Evolutionary conservation across 2,888 invertebrate species (phyloP).

Genomic region (Temnothorax rugatulus): DNA sequence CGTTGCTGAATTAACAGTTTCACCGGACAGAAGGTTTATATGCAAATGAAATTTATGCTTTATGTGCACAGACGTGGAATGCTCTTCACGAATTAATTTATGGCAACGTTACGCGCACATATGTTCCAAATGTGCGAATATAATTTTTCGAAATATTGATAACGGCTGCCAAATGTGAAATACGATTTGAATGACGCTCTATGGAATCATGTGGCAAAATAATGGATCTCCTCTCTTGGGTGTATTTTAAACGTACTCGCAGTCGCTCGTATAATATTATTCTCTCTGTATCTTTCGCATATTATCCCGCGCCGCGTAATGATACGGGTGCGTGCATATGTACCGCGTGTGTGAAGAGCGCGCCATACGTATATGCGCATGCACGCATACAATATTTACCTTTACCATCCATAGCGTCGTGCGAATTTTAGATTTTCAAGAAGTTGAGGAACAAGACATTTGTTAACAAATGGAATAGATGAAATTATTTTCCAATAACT

Average conservation of each 20-base stretch:
- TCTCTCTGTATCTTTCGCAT: conserved; percentile 69
- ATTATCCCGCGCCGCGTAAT: conserved; percentile 64
- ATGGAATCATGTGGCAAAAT: background rate
- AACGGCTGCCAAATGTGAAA: background rate
- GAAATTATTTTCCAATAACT: background rate
- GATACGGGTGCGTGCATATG: conserved; percentile 68
- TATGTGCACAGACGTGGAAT: background rate
- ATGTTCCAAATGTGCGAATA: background rate
- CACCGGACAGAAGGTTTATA: background rate
- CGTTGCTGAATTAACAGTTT: conserved; percentile 13
- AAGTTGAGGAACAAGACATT: background rate
- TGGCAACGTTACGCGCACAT: background rate
- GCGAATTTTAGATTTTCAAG: conserved; percentile 3
- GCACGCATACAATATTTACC: background rate
- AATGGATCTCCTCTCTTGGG: conserved; percentile 12
- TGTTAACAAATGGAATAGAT: background rate
- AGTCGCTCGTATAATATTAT: conserved; percentile 73
- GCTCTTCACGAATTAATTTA: conserved; percentile 5
- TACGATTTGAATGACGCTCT: background rate
- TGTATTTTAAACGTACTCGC: conserved; percentile 14
- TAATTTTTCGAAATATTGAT: conserved; percentile 21
- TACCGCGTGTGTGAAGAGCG: conserved; percentile 26
- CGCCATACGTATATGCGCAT: conserved; percentile 8
- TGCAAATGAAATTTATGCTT: background rate
- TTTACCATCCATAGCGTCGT: background rate